These are phyloP conservation scores for Bostrychus sinensis DNA, from an alignment of 2,113 vertebrate genomes.

Conservation along the genomic window DNA sequence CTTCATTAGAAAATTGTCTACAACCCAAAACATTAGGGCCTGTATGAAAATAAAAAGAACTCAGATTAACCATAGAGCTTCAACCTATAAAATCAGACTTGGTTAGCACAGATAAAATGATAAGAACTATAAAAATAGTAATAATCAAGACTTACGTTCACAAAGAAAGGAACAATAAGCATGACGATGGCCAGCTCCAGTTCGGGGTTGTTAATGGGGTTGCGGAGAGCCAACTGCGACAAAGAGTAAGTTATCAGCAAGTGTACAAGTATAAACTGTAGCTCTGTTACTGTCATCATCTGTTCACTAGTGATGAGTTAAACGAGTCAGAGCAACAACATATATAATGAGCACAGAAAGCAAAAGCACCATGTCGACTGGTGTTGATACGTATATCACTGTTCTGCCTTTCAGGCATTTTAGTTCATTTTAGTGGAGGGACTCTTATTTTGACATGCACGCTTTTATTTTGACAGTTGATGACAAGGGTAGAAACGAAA, in stretches of 20 bases:
- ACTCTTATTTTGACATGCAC: too few species aligned
- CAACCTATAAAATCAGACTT: neutral
- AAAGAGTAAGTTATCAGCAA: too few species aligned
- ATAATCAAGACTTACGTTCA: conserved; percentile 87
- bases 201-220: conserved; percentile 90
- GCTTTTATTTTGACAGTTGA: too few species aligned
- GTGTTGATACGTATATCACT: too few species aligned
- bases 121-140: neutral
- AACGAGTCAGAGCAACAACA: too few species aligned
- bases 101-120: neutral
- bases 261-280: too few species aligned
- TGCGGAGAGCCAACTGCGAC: conserved; percentile 89
- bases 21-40: conserved; percentile 99
- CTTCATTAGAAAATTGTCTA: conserved; percentile 99
- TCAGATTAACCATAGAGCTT: neutral
- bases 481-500: too few species aligned
- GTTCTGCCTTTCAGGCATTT: too few species aligned
- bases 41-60: conserved; percentile 51
- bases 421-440: too few species aligned
- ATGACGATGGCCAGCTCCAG: conserved; percentile 96
- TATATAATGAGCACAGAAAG: too few species aligned
- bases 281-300: neutral
- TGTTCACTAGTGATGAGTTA: too few species aligned
- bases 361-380: too few species aligned
- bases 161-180: conserved; percentile 97